phyloP scores from a whole-genome alignment of 2,888 invertebrate species.

The Sinelater perroti region DNA sequence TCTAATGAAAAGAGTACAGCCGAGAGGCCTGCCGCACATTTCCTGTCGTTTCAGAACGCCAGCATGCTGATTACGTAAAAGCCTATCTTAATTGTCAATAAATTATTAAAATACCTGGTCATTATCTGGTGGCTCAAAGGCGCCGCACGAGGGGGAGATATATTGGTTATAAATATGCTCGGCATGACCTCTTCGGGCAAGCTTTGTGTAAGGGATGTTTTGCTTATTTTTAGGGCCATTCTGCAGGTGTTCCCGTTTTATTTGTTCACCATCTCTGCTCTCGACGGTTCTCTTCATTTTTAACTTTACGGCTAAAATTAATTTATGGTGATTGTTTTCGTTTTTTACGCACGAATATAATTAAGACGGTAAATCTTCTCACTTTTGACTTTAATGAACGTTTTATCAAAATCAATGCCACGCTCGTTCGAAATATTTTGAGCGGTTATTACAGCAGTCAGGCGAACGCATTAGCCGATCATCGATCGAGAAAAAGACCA shows the following conservation, averaged over 20 bases:
- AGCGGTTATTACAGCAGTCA: too few species aligned
- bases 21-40: constrained; percentile 1
- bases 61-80: constrained; percentile 44
- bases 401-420: constrained; percentile 1
- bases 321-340: constrained; percentile 20
- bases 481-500: too few species aligned
- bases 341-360: constrained; percentile 22
- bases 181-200: constrained; percentile 42
- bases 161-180: constrained; percentile 54
- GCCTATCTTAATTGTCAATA: constrained; percentile 55
- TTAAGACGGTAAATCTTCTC: constrained; percentile 27
- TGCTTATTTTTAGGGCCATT: constrained; percentile 40
- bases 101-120: constrained; percentile 55
- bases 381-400: constrained; percentile 8
- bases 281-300: constrained; percentile 22
- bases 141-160: constrained; percentile 53
- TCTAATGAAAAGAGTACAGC: constrained; percentile 2
- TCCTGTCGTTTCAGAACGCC: constrained; percentile 27
- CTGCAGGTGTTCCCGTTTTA: constrained; percentile 45
- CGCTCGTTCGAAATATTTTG: too few species aligned
- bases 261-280: constrained; percentile 26
- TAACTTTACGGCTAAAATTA: constrained; percentile 24
- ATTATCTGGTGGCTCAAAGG: constrained; percentile 54
- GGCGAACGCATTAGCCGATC: too few species aligned
- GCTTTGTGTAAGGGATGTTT: constrained; percentile 41